A percentile compares a stretch with the other conserved stretches of the same genome.
Evolutionary conservation across 2,797 vertebrate species (phyloP).

Genomic region (Sebastes steindachneri): DNA sequence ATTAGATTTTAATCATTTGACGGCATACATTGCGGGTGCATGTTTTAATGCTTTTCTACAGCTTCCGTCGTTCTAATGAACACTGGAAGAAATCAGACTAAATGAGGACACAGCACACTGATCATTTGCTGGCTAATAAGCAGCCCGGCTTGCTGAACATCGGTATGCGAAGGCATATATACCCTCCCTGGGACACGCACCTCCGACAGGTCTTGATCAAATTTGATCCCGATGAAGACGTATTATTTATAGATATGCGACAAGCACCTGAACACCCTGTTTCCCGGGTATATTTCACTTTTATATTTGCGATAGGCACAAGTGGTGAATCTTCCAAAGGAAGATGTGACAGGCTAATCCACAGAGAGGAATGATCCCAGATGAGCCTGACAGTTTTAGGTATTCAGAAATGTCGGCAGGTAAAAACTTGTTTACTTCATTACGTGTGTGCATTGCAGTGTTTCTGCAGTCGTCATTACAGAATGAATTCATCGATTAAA

Average conservation of each 20-base stretch:
- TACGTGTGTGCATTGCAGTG: constrained; percentile 24
- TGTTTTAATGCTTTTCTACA: background rate
- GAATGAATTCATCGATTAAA: constrained; percentile 33
- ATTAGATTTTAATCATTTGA: constrained; percentile 8
- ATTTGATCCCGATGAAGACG: constrained; percentile 53
- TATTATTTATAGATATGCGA: constrained; percentile 63
- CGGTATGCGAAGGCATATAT: background rate
- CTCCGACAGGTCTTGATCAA: constrained; percentile 57
- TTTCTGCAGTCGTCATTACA: constrained; percentile 13
- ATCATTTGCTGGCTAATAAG: constrained; percentile 33
- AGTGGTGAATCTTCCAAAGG: constrained; percentile 51
- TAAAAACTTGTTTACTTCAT: constrained; percentile 62
- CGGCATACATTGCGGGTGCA: background rate
- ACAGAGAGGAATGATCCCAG: constrained; percentile 56
- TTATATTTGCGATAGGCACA: constrained; percentile 51
- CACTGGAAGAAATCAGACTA: constrained; percentile 3
- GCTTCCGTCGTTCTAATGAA: background rate
- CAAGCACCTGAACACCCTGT: constrained; percentile 41
- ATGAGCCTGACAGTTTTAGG: constrained; percentile 54
- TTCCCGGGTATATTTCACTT: constrained; percentile 47
- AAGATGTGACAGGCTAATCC: constrained; percentile 71
- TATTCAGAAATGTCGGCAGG: constrained; percentile 39
- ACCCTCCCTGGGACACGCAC: background rate
- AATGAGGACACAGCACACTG: constrained; percentile 27
- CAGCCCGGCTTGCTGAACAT: background rate